Conservation (phyloP, 1,140 invertebrate species). For the Saccostrea glomerata region DNA sequence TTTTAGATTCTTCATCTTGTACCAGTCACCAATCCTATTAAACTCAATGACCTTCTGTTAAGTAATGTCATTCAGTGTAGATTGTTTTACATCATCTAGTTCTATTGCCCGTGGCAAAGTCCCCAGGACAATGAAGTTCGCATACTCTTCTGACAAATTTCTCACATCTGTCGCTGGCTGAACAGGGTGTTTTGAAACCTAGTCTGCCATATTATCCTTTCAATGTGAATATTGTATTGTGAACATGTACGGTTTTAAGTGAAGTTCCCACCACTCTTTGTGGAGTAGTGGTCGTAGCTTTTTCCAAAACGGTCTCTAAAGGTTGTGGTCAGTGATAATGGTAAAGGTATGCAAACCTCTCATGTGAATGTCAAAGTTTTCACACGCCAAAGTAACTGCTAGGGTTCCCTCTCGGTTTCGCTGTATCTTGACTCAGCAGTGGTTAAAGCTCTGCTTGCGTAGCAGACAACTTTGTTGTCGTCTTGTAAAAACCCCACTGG, state of each 20-base stretch:
- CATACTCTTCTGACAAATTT: conserved; percentile 41
- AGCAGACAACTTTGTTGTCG: conserved; percentile 55
- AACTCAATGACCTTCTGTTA: too few relatives aligned
- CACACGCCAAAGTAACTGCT: conserved; percentile 74
- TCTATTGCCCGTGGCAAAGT: conserved; percentile 34
- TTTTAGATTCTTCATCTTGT: too few relatives aligned
- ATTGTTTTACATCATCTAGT: not conserved
- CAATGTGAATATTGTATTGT: conserved; percentile 42
- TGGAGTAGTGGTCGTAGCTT: conserved; percentile 55
- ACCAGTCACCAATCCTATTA: too few relatives aligned
- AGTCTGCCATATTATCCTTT: conserved; percentile 37
- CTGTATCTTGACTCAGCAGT: conserved; percentile 69
- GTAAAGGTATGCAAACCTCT: conserved; percentile 74
- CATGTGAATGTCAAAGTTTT: conserved; percentile 78
- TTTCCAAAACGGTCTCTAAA: conserved; percentile 61
- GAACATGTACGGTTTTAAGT: conserved; percentile 57
- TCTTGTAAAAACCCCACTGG: not conserved
- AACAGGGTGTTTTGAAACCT: conserved; percentile 43
- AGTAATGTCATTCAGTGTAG: too few relatives aligned
- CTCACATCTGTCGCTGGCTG: conserved; percentile 4
- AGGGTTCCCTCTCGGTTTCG: conserved; percentile 74
- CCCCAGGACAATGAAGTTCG: conserved; percentile 40
- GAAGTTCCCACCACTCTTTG: conserved; percentile 63
- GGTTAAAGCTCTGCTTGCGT: conserved; percentile 57
- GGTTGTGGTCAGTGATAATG: conserved; percentile 77